These are phyloP conservation scores for Chaetodon trifasciatus DNA, from an alignment of 2,797 vertebrate genomes.

Conservation along the genomic window DNA sequence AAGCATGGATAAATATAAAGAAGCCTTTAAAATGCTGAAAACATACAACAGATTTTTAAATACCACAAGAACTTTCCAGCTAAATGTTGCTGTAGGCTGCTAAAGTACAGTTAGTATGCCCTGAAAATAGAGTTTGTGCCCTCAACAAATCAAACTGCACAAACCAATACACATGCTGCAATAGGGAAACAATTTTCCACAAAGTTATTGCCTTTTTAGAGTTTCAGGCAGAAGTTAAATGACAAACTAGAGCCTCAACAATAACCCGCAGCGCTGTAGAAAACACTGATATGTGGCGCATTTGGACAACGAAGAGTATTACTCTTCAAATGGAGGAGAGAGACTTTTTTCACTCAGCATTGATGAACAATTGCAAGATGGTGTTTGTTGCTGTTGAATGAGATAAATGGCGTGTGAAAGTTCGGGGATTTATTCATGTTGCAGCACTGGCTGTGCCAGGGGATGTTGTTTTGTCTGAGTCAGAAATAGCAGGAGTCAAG, in stretches of 20 bases:
- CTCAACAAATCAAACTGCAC: slow-evolving; percentile 24
- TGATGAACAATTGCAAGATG: slow-evolving; percentile 28
- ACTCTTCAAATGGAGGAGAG: not conserved
- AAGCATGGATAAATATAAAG: not conserved
- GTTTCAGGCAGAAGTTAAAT: slow-evolving; percentile 52
- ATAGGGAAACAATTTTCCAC: slow-evolving; percentile 41
- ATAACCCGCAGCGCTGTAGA: slow-evolving; percentile 30
- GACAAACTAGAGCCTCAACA: slow-evolving; percentile 43
- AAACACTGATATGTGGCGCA: slow-evolving; percentile 22
- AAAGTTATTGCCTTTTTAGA: slow-evolving; percentile 54
- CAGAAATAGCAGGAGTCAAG: slow-evolving; percentile 31
- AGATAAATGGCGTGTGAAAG: slow-evolving; percentile 42
- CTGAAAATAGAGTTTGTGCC: slow-evolving; percentile 20
- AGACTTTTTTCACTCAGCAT: slow-evolving; percentile 5
- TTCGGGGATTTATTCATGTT: slow-evolving; percentile 37
- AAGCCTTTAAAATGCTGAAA: not conserved
- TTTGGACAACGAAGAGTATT: slow-evolving; percentile 21
- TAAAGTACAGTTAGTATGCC: not conserved
- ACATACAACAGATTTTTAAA: not conserved
- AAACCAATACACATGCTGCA: slow-evolving; percentile 30
- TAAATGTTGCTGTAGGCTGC: slow-evolving; percentile 6
- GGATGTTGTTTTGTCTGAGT: slow-evolving; percentile 19
- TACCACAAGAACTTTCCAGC: not conserved
- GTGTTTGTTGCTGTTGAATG: slow-evolving; percentile 25
- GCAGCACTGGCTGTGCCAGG: slow-evolving; percentile 13